A percentile compares a stretch with the other conserved stretches of the same genome.
phyloP scores from a whole-genome alignment of 1,140 invertebrate genomes.

The Hirudo medicinalis region DNA sequence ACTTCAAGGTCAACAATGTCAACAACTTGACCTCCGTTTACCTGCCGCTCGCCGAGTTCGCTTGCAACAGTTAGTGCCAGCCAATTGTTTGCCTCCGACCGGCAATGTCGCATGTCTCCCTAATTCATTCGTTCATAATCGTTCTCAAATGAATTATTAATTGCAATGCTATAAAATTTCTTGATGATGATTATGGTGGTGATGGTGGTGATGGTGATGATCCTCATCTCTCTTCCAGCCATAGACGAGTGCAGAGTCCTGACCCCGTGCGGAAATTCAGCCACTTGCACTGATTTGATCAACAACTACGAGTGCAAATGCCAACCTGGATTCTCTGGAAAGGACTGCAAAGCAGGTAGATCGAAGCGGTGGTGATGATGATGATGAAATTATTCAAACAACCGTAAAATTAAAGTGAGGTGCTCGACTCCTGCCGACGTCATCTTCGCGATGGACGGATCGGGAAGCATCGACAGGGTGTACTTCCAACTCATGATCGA shows the following conservation, averaged over 20 bases:
- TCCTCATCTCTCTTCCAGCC: not conserved
- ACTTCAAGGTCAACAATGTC: not conserved
- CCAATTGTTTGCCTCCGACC: too few relatives aligned
- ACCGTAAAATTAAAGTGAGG: not conserved
- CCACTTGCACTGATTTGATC: slow-evolving; percentile 17
- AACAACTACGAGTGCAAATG: slow-evolving; percentile 18
- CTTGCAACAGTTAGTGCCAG: not conserved
- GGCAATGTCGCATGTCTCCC: too few relatives aligned
- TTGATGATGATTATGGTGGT: not conserved
- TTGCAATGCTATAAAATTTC: not conserved
- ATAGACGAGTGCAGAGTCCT: slow-evolving; percentile 15
- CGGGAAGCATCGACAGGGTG: slow-evolving; percentile 19
- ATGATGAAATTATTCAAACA: not conserved
- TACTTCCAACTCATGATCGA: slow-evolving; percentile 6
- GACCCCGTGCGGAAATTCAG: slow-evolving; percentile 19
- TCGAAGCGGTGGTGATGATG: not conserved
- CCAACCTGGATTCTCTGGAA: slow-evolving; percentile 14
- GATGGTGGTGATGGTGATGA: not conserved
- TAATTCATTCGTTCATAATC: too few relatives aligned
- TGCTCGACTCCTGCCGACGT: slow-evolving; percentile 15
- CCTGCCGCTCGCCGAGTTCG: not conserved
- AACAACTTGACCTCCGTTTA: not conserved
- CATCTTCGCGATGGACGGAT: slow-evolving; percentile 21
- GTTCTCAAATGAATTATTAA: not conserved
- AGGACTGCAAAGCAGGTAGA: slow-evolving; percentile 20